Conservation (phyloP, 2,888 invertebrate genomes). For the Magallana nippona region DNA sequence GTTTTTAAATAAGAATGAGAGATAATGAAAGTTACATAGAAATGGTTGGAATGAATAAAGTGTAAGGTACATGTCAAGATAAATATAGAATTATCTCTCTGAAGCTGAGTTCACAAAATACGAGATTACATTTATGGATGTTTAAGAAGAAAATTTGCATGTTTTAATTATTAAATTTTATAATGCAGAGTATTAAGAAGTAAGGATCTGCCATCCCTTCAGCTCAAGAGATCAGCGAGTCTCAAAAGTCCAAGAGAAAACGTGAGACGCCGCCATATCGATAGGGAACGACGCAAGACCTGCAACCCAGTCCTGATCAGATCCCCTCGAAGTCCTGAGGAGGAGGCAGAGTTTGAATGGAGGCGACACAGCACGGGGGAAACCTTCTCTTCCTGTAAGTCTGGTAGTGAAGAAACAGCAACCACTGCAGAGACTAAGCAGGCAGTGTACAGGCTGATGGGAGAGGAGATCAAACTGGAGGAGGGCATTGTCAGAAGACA, state of each 20-base stretch:
- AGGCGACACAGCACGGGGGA: constrained; percentile 20
- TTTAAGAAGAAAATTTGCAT: neutral
- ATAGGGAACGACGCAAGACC: constrained; percentile 71
- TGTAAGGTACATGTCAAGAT: no score
- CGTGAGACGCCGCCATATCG: constrained; percentile 59
- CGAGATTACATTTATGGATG: neutral
- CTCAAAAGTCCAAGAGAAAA: constrained; percentile 67
- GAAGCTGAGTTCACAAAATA: no score
- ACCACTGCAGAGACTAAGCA: neutral
- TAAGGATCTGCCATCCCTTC: constrained; percentile 46
- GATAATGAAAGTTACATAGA: neutral
- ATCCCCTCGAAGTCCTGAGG: constrained; percentile 41
- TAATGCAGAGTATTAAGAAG: constrained; percentile 46
- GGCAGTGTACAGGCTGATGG: constrained; percentile 64
- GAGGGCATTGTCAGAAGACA: constrained; percentile 70
- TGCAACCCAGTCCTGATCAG: constrained; percentile 69
- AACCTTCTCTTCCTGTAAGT: constrained; percentile 13
- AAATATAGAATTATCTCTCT: no score
- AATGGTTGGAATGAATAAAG: no score
- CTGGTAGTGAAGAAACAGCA: neutral
- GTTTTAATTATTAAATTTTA: neutral
- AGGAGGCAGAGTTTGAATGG: constrained; percentile 37
- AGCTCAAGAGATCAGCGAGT: constrained; percentile 74
- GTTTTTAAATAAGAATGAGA: no score
- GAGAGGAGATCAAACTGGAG: constrained; percentile 65